phyloP scores from a whole-genome alignment of 1,140 invertebrate species.

The Achatina immaculata region DNA sequence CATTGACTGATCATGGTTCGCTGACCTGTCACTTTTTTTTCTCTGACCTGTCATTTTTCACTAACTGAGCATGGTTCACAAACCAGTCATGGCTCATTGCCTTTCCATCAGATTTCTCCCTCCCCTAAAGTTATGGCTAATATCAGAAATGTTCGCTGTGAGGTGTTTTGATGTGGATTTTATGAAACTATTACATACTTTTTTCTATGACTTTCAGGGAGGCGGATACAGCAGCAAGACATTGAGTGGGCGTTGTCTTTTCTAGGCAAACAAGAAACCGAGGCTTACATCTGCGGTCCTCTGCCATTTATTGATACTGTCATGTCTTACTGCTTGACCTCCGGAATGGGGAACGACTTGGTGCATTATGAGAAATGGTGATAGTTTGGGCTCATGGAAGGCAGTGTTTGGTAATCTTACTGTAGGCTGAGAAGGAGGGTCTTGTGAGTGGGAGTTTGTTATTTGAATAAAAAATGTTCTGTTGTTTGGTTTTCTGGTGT shows the following conservation, averaged over 20 bases:
- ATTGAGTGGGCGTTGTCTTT: slow-evolving; percentile 48
- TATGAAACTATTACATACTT: neutral
- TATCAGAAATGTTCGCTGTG: too few species aligned
- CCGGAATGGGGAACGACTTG: slow-evolving; percentile 49
- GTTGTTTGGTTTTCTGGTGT: too few species aligned
- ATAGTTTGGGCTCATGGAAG: too few species aligned
- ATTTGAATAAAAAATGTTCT: too few species aligned
- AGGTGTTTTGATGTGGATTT: too few species aligned
- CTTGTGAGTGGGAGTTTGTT: too few species aligned
- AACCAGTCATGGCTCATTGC: neutral
- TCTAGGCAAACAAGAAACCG: slow-evolving; percentile 44
- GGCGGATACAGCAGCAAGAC: slow-evolving; percentile 54
- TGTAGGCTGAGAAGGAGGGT: too few species aligned
- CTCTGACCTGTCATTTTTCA: neutral
- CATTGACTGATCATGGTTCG: too few species aligned
- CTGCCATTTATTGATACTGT: slow-evolving; percentile 62
- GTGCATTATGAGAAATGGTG: slow-evolving; percentile 68
- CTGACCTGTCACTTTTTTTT: too few species aligned
- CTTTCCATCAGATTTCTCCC: too few species aligned
- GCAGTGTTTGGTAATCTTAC: too few species aligned
- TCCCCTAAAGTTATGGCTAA: too few species aligned
- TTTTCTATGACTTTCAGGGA: slow-evolving; percentile 47
- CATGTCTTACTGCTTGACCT: slow-evolving; percentile 47
- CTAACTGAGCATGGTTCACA: neutral
- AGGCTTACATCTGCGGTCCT: slow-evolving; percentile 68